These are phyloP conservation scores for Poecile montanus DNA, from an alignment of 2,797 vertebrate genomes.

Conservation along the genomic window DNA sequence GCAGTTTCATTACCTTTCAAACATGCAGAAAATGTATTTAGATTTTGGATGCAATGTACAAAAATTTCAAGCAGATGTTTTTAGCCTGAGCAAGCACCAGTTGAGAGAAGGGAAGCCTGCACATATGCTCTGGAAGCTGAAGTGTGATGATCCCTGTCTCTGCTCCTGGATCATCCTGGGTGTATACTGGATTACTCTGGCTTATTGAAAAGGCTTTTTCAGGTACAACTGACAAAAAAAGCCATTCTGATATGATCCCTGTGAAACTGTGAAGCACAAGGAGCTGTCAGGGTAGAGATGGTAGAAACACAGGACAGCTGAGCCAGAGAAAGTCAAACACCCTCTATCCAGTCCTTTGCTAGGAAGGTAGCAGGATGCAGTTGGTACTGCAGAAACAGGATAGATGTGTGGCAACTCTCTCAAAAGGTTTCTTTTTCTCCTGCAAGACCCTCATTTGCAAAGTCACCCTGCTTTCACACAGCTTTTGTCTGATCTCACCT, in stretches of 20 bases:
- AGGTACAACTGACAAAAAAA: neutral
- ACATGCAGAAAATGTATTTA: neutral
- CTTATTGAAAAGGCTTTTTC: neutral
- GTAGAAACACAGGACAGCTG: neutral
- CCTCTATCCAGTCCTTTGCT: neutral
- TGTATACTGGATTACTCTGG: neutral
- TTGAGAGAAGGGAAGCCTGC: neutral
- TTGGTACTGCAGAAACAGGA: neutral
- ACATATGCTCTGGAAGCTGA: neutral
- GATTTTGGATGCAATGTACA: neutral
- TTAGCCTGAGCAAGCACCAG: neutral
- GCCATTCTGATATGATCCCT: neutral
- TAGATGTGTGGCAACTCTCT: neutral
- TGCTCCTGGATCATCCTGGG: neutral
- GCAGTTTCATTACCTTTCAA: conserved; percentile 19
- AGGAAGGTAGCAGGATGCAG: neutral
- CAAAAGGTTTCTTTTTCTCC: neutral
- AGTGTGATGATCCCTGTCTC: neutral
- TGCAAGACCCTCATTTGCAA: conserved; percentile 1
- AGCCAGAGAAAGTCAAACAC: neutral
- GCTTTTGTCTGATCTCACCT: conserved; percentile 31
- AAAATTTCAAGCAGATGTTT: conserved; percentile 56
- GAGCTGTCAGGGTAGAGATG: neutral
- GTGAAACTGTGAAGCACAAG: neutral
- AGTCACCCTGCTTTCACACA: neutral